Evolutionary conservation across 2,113 vertebrate species (phyloP), one percentile per base, ranked within the genome.

Genomic region (Datnioides undecimradiatus): DNA sequence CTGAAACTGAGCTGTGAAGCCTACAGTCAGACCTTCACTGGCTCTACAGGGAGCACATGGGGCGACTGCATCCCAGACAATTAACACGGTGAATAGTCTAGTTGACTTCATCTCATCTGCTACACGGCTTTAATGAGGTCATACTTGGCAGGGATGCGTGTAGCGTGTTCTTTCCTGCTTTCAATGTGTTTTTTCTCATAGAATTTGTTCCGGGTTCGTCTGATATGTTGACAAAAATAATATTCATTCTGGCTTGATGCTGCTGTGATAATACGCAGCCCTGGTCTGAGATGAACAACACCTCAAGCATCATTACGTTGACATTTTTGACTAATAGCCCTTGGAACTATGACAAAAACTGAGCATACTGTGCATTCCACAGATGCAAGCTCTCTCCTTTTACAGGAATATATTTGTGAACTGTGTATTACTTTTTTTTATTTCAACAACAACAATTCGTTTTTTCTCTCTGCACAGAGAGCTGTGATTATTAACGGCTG

Each of bases 331-430:
- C 65, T 52, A 12, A 40, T 19, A 27, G 40, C 48, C 38, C 63
- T 21, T 66, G 43, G 40, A 67, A 64, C 29, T 27, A 38, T 48
- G 11, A 29, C 45, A n/a, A 2, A 48, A 13, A 31, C 25, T 40
- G 8, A 43, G 54, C 21, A 51, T 1, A 60, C 25, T 46, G 6
- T 33, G 25, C 49, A 52, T 41, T 40, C 52, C 43, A 52, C 60
- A 45, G 59, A 71, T 49, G 49, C 55, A 58, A 43, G 31, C 31
- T 38, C n/a, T 40, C 69, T 79, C 3, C 55, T 55, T 43, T 40
- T 41, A 74, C n/a, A 45, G 49, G 48, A 58, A 57, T 79, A 57
- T 79, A 46, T 57, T 54, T 55, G 38, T 58, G 33, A 58, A 40
- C 41, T 52, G 51, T 62, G 31, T 45, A n/a, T n/a, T n/a, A n/a